Conservation (phyloP, 2,888 invertebrate genomes). For the Drosophila fungiperda region DNA sequence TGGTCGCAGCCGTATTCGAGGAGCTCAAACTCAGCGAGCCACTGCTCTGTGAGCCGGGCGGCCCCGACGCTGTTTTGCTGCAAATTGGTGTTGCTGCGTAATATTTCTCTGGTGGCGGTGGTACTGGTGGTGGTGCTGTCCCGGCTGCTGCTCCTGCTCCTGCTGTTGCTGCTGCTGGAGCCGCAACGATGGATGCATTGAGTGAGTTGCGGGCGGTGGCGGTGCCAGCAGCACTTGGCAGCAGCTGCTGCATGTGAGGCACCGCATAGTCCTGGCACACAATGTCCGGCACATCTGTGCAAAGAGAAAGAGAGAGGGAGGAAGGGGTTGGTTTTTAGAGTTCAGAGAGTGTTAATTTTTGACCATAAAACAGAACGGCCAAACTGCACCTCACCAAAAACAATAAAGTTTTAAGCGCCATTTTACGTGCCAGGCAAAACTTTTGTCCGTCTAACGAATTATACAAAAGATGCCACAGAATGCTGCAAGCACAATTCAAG, state of each 20-base stretch:
- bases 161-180: conserved; percentile 64
- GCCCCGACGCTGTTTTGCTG: conserved; percentile 84
- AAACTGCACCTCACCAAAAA: conserved; percentile 37
- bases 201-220: conserved; percentile 55
- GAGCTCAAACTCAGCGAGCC: conserved; percentile 75
- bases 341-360: conserved; percentile 63
- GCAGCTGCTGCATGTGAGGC: conserved; percentile 87
- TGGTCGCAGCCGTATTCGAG: conserved; percentile 76
- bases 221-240: conserved; percentile 65
- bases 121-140: conserved; percentile 86
- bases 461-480: conserved; percentile 58
- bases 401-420: conserved; percentile 63
- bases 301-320: neutral
- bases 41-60: conserved; percentile 75
- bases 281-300: conserved; percentile 87
- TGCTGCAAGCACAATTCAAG: conserved; percentile 32
- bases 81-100: conserved; percentile 90
- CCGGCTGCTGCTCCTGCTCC: conserved; percentile 8
- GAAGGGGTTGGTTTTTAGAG: conserved; percentile 17
- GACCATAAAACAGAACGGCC: conserved; percentile 53
- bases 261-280: conserved; percentile 88
- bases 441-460: conserved; percentile 48
- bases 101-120: conserved; percentile 89
- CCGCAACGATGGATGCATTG: conserved; percentile 71
- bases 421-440: conserved; percentile 61